A percentile compares a stretch with the other conserved stretches of the same genome.
Conservation (phyloP, 2,888 invertebrate species). For the Catotricha subobsoleta region DNA sequence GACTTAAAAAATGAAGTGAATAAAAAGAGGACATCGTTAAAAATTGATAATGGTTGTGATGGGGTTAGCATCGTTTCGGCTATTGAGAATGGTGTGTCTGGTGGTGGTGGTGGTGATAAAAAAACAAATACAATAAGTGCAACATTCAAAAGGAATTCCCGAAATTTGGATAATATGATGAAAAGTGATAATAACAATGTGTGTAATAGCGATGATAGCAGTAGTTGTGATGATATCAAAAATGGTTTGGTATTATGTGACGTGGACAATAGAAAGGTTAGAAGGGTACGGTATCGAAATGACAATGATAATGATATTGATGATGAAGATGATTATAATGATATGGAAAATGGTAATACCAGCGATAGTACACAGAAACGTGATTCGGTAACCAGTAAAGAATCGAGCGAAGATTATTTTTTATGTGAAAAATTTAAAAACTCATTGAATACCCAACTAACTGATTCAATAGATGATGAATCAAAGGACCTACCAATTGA, state of each 20-base stretch:
- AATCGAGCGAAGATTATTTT: slow-evolving; percentile 22
- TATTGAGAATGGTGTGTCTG: neutral
- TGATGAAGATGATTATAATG: slow-evolving; percentile 19
- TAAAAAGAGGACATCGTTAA: slow-evolving; percentile 26
- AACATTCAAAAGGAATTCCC: slow-evolving; percentile 1
- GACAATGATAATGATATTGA: slow-evolving; percentile 11
- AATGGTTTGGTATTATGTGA: neutral
- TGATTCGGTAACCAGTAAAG: slow-evolving; percentile 5
- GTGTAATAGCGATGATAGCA: neutral
- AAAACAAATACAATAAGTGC: neutral
- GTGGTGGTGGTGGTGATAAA: neutral
- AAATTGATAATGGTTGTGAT: slow-evolving; percentile 5
- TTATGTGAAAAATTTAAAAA: slow-evolving; percentile 25
- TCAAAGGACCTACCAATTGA: slow-evolving; percentile 10
- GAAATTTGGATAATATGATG: slow-evolving; percentile 4
- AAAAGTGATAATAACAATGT: slow-evolving; percentile 8
- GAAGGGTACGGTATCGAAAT: neutral
- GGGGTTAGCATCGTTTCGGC: neutral
- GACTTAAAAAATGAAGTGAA: slow-evolving; percentile 26
- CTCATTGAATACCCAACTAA: slow-evolving; percentile 6
- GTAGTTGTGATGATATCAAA: slow-evolving; percentile 1
- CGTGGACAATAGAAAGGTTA: neutral
- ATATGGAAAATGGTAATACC: slow-evolving; percentile 25
- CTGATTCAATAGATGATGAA: neutral
- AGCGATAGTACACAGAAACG: slow-evolving; percentile 11